phyloP scores from a whole-genome alignment of 1,140 invertebrate genomes.

The Bradynema listronoti region DNA sequence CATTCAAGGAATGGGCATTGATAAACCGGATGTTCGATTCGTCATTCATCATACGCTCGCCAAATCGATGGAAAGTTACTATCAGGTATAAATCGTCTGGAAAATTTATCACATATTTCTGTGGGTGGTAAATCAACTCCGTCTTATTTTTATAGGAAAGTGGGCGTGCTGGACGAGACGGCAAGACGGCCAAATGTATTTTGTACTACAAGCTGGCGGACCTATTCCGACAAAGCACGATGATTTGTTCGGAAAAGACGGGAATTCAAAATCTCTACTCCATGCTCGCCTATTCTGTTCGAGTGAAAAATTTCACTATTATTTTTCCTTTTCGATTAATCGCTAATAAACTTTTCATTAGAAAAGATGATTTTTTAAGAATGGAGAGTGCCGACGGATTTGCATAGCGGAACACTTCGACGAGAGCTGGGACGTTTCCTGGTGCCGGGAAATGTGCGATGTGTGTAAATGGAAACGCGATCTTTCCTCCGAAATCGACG shows the following conservation, averaged over 20 bases:
- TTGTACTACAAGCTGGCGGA: constrained; percentile 66
- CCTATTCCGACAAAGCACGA: constrained; percentile 59
- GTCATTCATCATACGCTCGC: constrained; percentile 63
- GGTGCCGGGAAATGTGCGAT: constrained; percentile 79
- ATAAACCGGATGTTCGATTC: constrained; percentile 64
- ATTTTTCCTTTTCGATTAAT: background rate
- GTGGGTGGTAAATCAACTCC: background rate
- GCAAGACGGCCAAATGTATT: constrained; percentile 76
- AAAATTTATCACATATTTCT: constrained; percentile 11
- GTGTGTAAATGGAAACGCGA: constrained; percentile 63
- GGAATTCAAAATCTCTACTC: constrained; percentile 74
- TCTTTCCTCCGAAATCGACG: constrained; percentile 1
- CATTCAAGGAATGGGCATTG: constrained; percentile 68
- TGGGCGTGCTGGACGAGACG: constrained; percentile 78
- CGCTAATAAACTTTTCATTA: background rate
- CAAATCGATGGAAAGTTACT: constrained; percentile 82
- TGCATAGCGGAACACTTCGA: constrained; percentile 78
- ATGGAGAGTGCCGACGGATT: constrained; percentile 69
- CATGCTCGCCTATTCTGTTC: constrained; percentile 70
- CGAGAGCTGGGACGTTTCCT: constrained; percentile 69
- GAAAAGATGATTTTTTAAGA: background rate
- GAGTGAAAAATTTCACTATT: constrained; percentile 58
- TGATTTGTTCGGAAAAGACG: constrained; percentile 76
- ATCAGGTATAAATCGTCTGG: constrained; percentile 69
- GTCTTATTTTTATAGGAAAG: constrained; percentile 69